phyloP scores from a whole-genome alignment of 1,140 invertebrate genomes.

The Sweltsa coloradensis region DNA sequence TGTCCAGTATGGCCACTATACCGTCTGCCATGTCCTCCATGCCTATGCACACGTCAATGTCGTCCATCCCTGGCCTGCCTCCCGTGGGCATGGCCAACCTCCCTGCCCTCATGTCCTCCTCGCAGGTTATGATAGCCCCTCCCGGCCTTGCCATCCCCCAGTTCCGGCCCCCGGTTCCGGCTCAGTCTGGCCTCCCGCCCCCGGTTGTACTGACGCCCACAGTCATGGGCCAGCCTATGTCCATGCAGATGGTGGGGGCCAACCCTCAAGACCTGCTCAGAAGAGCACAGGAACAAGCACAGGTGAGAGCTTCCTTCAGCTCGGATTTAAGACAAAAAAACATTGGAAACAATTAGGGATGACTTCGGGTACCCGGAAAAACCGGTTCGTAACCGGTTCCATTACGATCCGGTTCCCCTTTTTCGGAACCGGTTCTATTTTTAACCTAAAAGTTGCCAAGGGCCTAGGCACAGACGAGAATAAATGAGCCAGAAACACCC shows the following conservation, averaged over 20 bases:
- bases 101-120: constrained; percentile 4
- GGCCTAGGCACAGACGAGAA: too few relatives aligned
- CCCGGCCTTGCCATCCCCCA: constrained; percentile 50
- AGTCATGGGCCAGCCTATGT: constrained; percentile 21
- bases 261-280: constrained; percentile 37
- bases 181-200: constrained; percentile 29
- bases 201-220: constrained; percentile 43
- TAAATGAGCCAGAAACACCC: too few relatives aligned
- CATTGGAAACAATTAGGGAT: too few relatives aligned
- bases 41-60: constrained; percentile 19
- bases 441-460: too few relatives aligned
- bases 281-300: constrained; percentile 48
- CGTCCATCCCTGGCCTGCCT: constrained; percentile 18
- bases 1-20: constrained; percentile 12
- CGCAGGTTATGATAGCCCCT: constrained; percentile 29
- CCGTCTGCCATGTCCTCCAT: constrained; percentile 17
- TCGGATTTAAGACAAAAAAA: too few relatives aligned
- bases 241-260: constrained; percentile 15
- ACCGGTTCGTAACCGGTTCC: too few relatives aligned
- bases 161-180: constrained; percentile 19
- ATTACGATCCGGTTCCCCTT: too few relatives aligned
- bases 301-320: constrained; percentile 18
- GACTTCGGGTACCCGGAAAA: too few relatives aligned
- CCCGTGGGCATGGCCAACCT: constrained; percentile 14
- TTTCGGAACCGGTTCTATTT: too few relatives aligned